Evolutionary conservation across 2,888 invertebrate genomes (phyloP), one percentile per base, ranked within the genome.

Genomic region (Mylabris sibirica): DNA sequence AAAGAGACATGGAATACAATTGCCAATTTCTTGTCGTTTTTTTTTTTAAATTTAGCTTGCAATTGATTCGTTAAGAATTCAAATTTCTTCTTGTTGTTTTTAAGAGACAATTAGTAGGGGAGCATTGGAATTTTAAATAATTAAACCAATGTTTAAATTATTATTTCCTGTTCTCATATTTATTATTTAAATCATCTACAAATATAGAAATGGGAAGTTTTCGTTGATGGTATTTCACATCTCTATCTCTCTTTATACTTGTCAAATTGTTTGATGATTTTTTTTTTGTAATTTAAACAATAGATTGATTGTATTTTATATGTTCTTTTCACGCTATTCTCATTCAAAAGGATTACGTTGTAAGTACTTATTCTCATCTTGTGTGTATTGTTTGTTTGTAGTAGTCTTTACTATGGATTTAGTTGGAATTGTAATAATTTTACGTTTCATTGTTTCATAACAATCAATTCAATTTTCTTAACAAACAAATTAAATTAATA

Each of bases 271-370:
- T 30, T 30, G 8, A 44, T 6, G 44, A 44, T 44, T 44, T 44
- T 6, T 44, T 41, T 41, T 41, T 41, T 12, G 17, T 44, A 17
- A 17, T 44, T 44, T 44, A 49, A 49, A 49, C 49, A 49, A 49
- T 49, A 49, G 20, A 49, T 49, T 49, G 20, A 49, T 49, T 20
- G 49, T 49, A 49, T 65, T 68, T 72, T 65, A 20, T 68, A 66
- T 77, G 76, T 77, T 75, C 75, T 79, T 73, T 82, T 81, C 78
- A 80, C 76, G 83, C 79, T 80, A 70, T 75, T 75, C 73, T 77
- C 74, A 59, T 69, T 73, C 73, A 72, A 75, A 74, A 83, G 85
- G 84, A 82, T 74, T 85, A 72, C 81, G 82, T 77, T 85, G 85
- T 85, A 82, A 85, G 85, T 85, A 83, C n/a, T 22, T n/a, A 20